Percentiles rank a stretch among this genome's conserved stretches.
These are phyloP conservation scores for Alligator mississippiensis DNA, from an alignment of 2,113 vertebrate species.

Conservation along the genomic window DNA sequence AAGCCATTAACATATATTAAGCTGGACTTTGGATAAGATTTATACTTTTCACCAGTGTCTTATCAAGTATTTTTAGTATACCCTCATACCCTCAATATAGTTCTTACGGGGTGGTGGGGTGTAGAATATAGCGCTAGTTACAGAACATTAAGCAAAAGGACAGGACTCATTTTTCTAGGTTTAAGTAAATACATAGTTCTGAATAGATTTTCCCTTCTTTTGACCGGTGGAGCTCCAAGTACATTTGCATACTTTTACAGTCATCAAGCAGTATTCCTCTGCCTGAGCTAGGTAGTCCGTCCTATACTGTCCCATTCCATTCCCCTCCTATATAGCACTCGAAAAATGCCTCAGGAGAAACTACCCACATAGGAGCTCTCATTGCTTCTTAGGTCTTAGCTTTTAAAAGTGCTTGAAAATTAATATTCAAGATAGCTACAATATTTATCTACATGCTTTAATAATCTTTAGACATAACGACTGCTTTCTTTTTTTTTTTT, in stretches of 20 bases:
- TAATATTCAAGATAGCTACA: constrained; percentile 12
- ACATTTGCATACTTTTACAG: background rate
- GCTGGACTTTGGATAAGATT: fast-evolving
- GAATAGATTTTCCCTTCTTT: background rate
- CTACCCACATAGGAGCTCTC: constrained; percentile 45
- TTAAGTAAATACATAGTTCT: background rate
- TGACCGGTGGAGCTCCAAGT: background rate
- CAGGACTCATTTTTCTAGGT: background rate
- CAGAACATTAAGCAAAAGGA: background rate
- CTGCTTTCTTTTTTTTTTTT: background rate
- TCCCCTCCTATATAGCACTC: background rate
- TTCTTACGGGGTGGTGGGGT: fast-evolving
- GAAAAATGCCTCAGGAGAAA: background rate
- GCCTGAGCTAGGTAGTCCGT: background rate
- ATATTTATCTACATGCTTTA: constrained; percentile 5
- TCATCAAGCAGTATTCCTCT: background rate
- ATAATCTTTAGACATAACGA: background rate
- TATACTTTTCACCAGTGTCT: background rate
- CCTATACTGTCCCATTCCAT: background rate
- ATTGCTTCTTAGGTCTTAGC: constrained; percentile 56
- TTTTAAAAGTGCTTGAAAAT: constrained; percentile 51
- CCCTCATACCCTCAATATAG: background rate
- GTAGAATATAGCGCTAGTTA: background rate
- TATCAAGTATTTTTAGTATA: background rate
- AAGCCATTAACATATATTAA: background rate